Base-by-base conservation (phyloP, 2,113 vertebrate species). In the Paratilapia polleni region DNA sequence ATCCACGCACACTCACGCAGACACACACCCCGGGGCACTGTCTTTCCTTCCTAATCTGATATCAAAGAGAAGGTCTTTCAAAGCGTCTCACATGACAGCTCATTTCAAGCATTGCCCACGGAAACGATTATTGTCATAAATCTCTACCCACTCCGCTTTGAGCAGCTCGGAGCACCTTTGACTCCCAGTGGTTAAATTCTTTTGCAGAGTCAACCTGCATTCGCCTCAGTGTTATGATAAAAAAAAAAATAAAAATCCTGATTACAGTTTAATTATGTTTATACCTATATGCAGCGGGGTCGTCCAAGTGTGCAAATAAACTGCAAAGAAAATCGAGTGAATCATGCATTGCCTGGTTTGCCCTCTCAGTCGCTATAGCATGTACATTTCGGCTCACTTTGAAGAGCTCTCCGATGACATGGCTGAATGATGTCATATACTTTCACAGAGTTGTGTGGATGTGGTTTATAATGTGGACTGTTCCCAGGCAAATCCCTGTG, bases 1-100 rank as follows among this genome's bases (percentile, higher is more conserved):
- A 80, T 19, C 15, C 78, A 84, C 38, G 1, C 80, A 86, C 62
- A 52, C 36, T 41, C 77, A 59, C 59, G 58, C 60, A 54, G 31
- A 85, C 81, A 49, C 74, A 38, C 54, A 80, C 85, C 92, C 91
- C 66, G 22, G 64, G 82, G 91, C 82, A 20, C 82, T 73, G 82
- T 92, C 83, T 93, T 92, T 86, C 75, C 90, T 94, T 93, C 94
- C 91, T 93, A 92, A 94, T 95, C 93, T 92, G 82, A 88, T 93
- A 95, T 96, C 95, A 95, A 95, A 96, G 94, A 89, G 88, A 91
- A 80, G 49, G 62, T 74, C 88, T 94, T 94, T 94, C 89, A 90
- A 93, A 95, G 91, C 68, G 5, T 92, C 94, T 94, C 91, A 89
- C 87, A 93, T 87, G 91, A 90, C 91, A 93, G 88, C 78, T 93